A percentile compares a stretch with the other conserved stretches of the same genome.
phyloP scores from a whole-genome alignment of 1,140 invertebrate species.

The Aphelenchoides avenae region DNA sequence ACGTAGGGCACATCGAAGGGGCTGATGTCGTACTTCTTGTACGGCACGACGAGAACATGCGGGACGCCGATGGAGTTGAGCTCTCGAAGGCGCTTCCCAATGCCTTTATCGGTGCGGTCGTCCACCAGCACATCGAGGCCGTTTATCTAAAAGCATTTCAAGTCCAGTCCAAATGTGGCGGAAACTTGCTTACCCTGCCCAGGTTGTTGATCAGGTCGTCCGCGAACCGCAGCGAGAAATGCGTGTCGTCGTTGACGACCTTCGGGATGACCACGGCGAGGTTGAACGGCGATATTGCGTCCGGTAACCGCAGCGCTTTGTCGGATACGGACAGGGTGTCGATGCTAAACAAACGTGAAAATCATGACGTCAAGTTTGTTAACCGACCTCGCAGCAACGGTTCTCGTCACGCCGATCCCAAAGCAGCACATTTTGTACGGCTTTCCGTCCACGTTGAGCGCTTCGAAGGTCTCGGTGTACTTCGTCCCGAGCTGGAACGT shows the following conservation, averaged over 20 bases:
- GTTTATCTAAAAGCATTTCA: constrained; percentile 12
- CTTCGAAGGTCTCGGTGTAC: constrained; percentile 71
- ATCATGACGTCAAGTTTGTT: not conserved
- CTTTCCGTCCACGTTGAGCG: not conserved
- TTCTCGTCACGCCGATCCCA: constrained; percentile 78
- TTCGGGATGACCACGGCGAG: constrained; percentile 79
- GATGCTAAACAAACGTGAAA: constrained; percentile 60
- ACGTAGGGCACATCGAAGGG: constrained; percentile 8
- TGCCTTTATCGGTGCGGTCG: constrained; percentile 71
- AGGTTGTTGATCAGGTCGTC: constrained; percentile 11
- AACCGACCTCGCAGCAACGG: constrained; percentile 68
- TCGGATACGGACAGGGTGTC: constrained; percentile 69
- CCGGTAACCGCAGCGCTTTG: constrained; percentile 72
- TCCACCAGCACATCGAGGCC: constrained; percentile 71
- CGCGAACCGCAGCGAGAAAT: constrained; percentile 12
- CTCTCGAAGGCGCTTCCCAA: constrained; percentile 72
- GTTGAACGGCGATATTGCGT: constrained; percentile 71
- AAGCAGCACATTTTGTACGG: constrained; percentile 74
- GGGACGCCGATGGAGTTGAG: constrained; percentile 72
- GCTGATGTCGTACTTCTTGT: constrained; percentile 16
- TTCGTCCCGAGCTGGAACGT: constrained; percentile 76
- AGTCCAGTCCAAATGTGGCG: constrained; percentile 5
- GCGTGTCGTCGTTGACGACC: not conserved
- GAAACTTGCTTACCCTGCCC: constrained; percentile 3
- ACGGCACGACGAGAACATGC: constrained; percentile 67